Conservation (phyloP, 2,113 vertebrate species). For the Callionymus lyra region DNA sequence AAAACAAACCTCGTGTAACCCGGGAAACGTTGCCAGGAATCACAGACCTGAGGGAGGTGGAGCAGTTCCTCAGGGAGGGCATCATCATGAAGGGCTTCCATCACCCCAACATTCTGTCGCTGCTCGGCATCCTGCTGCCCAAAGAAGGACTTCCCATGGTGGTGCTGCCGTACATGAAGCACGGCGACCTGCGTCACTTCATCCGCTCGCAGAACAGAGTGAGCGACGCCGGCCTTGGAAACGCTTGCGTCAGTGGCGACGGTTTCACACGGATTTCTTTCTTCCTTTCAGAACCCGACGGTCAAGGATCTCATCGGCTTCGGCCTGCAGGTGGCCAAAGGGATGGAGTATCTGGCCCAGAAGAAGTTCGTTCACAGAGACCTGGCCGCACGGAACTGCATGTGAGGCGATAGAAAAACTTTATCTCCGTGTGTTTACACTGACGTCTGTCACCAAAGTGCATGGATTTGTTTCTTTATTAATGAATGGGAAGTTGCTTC, state of each 20-base stretch:
- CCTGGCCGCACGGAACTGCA: conserved; percentile 94
- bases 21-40: conserved; percentile 66
- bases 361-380: conserved; percentile 95
- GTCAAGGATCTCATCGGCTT: conserved; percentile 92
- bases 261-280: not conserved
- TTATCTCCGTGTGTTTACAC: not conserved
- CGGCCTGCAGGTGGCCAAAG: conserved; percentile 87
- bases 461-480: too few relatives aligned
- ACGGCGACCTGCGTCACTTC: conserved; percentile 88
- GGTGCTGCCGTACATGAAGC: conserved; percentile 88
- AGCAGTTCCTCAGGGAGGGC: conserved; percentile 89
- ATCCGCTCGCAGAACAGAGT: conserved; percentile 82
- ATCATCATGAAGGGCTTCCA: conserved; percentile 92
- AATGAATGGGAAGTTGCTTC: too few relatives aligned
- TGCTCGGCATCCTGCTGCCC: conserved; percentile 84
- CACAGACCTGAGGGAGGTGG: conserved; percentile 84
- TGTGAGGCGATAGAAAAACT: conserved; percentile 71
- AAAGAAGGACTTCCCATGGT: conserved; percentile 81
- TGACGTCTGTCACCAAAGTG: too few relatives aligned
- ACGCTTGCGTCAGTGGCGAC: not conserved
- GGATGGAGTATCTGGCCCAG: conserved; percentile 90
- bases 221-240: conserved; percentile 14
- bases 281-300: conserved; percentile 77
- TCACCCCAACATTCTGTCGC: conserved; percentile 82
- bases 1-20: not conserved